phyloP scores from a whole-genome alignment of 2,797 vertebrate genomes.

The Acipenser ruthenus region DNA sequence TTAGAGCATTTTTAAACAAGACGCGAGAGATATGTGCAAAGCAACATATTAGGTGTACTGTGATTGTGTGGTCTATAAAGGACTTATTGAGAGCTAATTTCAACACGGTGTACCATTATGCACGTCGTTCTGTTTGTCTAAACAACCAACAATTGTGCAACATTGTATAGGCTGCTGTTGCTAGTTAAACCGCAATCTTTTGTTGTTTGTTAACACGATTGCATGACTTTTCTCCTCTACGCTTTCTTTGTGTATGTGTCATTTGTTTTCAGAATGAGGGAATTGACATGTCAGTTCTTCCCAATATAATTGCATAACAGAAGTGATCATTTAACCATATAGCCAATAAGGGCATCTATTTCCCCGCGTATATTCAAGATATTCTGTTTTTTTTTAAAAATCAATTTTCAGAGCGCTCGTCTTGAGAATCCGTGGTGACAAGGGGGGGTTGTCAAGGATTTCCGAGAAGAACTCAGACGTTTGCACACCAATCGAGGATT shows the following conservation, averaged over 20 bases:
- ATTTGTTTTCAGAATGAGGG: too few relatives aligned
- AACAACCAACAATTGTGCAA: too few relatives aligned
- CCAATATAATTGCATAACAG: too few relatives aligned
- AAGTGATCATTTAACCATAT: too few relatives aligned
- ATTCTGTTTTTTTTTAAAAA: constrained; percentile 25
- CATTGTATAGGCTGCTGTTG: too few relatives aligned
- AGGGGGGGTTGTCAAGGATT: constrained; percentile 45
- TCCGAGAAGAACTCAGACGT: constrained; percentile 41
- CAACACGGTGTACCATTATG: too few relatives aligned
- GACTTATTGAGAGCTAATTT: too few relatives aligned
- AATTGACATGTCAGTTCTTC: too few relatives aligned
- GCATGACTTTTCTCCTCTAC: not conserved
- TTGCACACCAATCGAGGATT: constrained; percentile 42
- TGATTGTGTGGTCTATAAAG: not conserved
- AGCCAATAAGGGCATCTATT: too few relatives aligned
- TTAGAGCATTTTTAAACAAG: constrained; percentile 6
- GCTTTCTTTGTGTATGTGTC: constrained; percentile 11
- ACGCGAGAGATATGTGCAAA: not conserved
- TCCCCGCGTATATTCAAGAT: not conserved
- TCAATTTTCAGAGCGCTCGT: constrained; percentile 54
- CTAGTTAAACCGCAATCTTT: too few relatives aligned
- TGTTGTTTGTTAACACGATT: not conserved
- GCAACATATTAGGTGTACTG: not conserved
- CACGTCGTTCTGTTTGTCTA: too few relatives aligned
- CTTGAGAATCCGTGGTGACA: constrained; percentile 50